A percentile compares a stretch with the other conserved stretches of the same genome.
Evolutionary conservation across 2,797 vertebrate genomes (phyloP).

Genomic region (Anguilla pacifica): DNA sequence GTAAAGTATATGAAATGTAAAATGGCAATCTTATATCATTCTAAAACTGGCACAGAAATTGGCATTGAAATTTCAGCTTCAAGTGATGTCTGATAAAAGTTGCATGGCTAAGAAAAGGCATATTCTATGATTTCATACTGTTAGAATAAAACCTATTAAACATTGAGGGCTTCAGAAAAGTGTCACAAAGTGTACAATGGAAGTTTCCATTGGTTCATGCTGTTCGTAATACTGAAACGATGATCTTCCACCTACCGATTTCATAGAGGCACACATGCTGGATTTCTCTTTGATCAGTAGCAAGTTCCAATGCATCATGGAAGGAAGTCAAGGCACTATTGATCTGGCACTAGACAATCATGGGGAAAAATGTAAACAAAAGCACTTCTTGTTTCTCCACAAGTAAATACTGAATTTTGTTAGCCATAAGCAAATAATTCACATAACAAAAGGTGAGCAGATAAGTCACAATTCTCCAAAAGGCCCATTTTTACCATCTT

Average conservation of each 20-base stretch:
- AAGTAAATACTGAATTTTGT: background rate
- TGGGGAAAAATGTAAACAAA: background rate
- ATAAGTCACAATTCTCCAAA: too few relatives aligned
- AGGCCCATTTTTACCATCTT: too few relatives aligned
- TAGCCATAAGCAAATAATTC: too few relatives aligned
- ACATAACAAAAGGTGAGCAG: too few relatives aligned
- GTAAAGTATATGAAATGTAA: background rate
- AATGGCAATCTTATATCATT: background rate
- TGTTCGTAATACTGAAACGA: background rate
- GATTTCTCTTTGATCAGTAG: slow-evolving; percentile 95
- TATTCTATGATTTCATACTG: background rate
- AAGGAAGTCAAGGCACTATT: slow-evolving; percentile 95
- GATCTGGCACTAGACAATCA: slow-evolving; percentile 86
- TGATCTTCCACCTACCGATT: slow-evolving; percentile 80
- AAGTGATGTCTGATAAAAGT: background rate
- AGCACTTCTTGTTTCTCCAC: background rate
- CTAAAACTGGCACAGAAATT: background rate
- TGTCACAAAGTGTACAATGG: background rate
- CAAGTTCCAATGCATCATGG: slow-evolving; percentile 88
- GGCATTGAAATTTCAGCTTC: background rate
- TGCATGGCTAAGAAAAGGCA: background rate
- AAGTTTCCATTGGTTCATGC: background rate
- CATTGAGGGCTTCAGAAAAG: background rate
- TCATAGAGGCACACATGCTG: slow-evolving; percentile 98
- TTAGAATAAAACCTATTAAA: background rate